Evolutionary conservation across 2,797 vertebrate genomes (phyloP), one percentile per base, ranked within the genome.

Genomic region (Sebastes matsubarae): DNA sequence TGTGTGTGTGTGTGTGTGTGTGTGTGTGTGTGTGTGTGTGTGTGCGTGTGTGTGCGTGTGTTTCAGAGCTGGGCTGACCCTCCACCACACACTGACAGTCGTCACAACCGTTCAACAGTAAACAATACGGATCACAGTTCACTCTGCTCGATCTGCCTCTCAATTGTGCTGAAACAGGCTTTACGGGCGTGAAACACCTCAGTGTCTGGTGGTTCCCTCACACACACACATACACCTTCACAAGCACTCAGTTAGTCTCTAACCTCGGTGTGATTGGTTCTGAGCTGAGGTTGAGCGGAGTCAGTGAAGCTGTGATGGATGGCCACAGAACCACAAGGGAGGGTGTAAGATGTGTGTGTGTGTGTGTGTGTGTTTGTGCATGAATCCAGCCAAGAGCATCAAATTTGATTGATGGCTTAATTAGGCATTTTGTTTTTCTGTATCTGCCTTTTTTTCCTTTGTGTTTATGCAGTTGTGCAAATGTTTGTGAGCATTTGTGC

Each of bases 241-340:
- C 68, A 75, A 63, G 27, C 68, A 72, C 73, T 82, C 80, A 24
- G 84, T 81, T 84, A 71, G 80, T 88, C 79, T 74, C 83, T 93
- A 79, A 95, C 91, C 92, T 87, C 88, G 91, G 75, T 83, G 93
- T 94, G 91, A 90, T 90, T 91, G 87, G 79, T 85, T 93, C 69
- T 80, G 85, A 91, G 89, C 77, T 79, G 83, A 87, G 87, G 85
- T 87, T 92, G 89, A 92, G 80, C 7, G 50, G 84, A 92, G 86
- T 91, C 79, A 80, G 77, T 91, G 86, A 88, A 81, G 86, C 89
- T 73, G 69, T 93, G 92, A 94, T 90, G 86, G 86, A 93, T 92
- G 75, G 79, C 79, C 80, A 50, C 85, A 71, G 77, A 81, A 80
- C 68, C 63, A 24, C 73, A 68, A 50, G 55, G 38, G 58, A 73